Conservation (phyloP, 2,888 invertebrate species). For the Carterocephalus palaemon region DNA sequence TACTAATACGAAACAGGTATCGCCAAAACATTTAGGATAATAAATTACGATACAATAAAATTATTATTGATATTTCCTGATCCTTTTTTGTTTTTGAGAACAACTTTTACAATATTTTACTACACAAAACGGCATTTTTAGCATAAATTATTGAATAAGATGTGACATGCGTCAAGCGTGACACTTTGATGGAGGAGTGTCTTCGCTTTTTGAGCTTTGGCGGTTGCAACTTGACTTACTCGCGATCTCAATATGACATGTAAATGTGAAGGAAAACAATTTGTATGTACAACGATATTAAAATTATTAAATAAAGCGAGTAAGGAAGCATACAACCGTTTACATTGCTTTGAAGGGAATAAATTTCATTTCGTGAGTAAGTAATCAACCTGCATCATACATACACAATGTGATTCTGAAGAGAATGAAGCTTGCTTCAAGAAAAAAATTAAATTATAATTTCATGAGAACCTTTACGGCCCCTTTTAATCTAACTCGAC, state of each 20-base stretch:
- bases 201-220: too few species aligned
- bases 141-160: too few species aligned
- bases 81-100: too few species aligned
- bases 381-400: conserved; percentile 44
- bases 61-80: too few species aligned
- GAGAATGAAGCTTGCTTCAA: conserved; percentile 42
- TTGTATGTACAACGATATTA: conserved; percentile 14
- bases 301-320: conserved; percentile 7
- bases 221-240: background rate
- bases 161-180: too few species aligned
- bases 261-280: conserved; percentile 14
- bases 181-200: too few species aligned
- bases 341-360: conserved; percentile 30
- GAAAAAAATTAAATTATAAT: conserved; percentile 73
- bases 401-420: conserved; percentile 45
- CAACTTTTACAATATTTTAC: too few species aligned
- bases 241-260: conserved; percentile 11
- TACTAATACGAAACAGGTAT: too few species aligned
- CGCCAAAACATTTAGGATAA: too few species aligned
- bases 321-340: conserved; percentile 17
- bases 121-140: too few species aligned
- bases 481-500: conserved; percentile 57
- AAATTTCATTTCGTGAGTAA: conserved; percentile 35
- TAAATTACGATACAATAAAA: too few species aligned
- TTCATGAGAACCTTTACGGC: conserved; percentile 61